Evolutionary conservation across 1,140 invertebrate species (phyloP), one percentile per base, ranked within the genome.

Genomic region (Harpegnathos saltator): DNA sequence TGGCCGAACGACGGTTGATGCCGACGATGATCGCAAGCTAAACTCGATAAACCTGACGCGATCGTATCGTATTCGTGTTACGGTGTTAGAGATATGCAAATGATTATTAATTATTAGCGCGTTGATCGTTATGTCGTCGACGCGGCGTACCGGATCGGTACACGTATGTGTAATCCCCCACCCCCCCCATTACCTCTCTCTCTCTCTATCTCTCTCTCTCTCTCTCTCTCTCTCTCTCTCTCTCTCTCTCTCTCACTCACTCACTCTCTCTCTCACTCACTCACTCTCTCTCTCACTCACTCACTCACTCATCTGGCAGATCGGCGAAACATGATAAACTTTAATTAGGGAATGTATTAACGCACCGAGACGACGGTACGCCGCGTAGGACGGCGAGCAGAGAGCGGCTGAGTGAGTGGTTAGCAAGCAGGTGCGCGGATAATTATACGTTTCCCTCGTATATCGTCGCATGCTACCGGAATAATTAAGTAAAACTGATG

Each of bases 341-440:
- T 89, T 89, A 89, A 89, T 89, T 89, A 86, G 88, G 88, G 75
- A 89, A 86, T 75, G 81, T 81, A 88, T 89, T 89, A 88, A 89
- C 88, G 87, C 88, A 78, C 65, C 38, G 75, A 44, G 38, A 44
- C 38, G 38, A 71, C 24, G 72, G 65, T 71, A 68, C 44, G 73
- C 83, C 73, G 33, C 62, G 19, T 62, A 65, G 24, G 54, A 69
- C 50, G 68, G 26, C 65, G 71, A 85, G 77, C 86, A 68, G 50
- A 68, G 50, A 73, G 73, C 71, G 83, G 62, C 77, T 80, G 84
- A 90, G 85, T 86, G 87, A 89, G 81, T 84, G 82, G 87, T 89
- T 89, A 89, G 72, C 87, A 65, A 86, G 87, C 90, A 90, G 90
- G 90, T 90, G 90, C 88, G 86, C 69, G 86, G 85, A 88, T 90